Evolutionary conservation across 2,797 vertebrate genomes (phyloP), one percentile per base, ranked within the genome.

Genomic region (Rhynchotus rufescens): DNA sequence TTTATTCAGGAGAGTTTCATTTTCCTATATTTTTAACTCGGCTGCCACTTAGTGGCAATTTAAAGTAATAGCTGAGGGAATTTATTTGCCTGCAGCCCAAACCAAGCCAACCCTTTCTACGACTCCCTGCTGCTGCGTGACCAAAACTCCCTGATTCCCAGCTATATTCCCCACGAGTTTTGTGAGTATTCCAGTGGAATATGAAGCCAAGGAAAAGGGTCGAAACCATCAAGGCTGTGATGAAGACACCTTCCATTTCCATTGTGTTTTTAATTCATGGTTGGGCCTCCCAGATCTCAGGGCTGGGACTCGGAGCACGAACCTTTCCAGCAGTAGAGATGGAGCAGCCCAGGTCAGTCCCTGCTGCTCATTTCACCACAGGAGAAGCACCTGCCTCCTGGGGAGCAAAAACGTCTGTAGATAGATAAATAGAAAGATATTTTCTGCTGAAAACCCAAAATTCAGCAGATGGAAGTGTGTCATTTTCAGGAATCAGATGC

Each of bases 21-120:
- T 93, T 93, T 17, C 44, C 69, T 68, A 97, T 97, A 87, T 82
- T 96, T 97, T 97, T 97, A 95, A 96, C 95, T 97, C 51, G 96
- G 92, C 97, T 97, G 97, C 97, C 97, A 94, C 97, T 95, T 93
- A 97, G 97, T 94, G 97, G 97, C 91, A 90, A 71, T 16, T 56
- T 38, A 9, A 78, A 90, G 97, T 42, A 97, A 96, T 86, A 94
- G 88, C 87, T 73, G 12, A 12, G n/a, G 62, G 34, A 78, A 22
- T 5, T 30, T 4, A 22, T 5, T 30, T 4, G 8, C 3, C 1
- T 2, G 52, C 49, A 51, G 22, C 9, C 22, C 57, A 4, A 22
- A 30, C 45, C 45, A 45, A 61, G 4, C 61, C 9, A 6, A 4
- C 60, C 2, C 54, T 20, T 71, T 42, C 62, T 34, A 30, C 0